Percentiles rank a stretch among this genome's conserved stretches.
Conservation (phyloP, 1,140 invertebrate genomes). For the Drosophila guanche region DNA sequence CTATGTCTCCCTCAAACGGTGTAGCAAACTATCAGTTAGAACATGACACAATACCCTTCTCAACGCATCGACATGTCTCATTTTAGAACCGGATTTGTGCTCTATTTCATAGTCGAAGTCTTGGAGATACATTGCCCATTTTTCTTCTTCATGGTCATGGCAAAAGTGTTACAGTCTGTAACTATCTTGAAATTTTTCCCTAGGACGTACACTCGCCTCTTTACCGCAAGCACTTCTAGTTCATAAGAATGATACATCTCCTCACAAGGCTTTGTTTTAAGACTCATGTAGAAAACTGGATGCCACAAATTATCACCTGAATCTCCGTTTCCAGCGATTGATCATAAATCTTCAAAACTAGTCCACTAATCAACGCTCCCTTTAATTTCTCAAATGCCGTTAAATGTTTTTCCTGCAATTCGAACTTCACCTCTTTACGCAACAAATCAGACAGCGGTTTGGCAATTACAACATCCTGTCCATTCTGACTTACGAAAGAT, state of each 20-base stretch:
- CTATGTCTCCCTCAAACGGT: too few relatives aligned
- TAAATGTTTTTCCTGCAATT: background rate
- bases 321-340: conserved; percentile 48
- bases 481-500: conserved; percentile 2
- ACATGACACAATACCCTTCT: background rate
- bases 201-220: conserved; percentile 33
- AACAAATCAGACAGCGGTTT: background rate
- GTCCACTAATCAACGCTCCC: conserved; percentile 4
- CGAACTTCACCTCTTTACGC: background rate
- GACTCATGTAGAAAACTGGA: too few relatives aligned
- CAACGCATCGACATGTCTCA: background rate
- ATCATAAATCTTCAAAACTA: conserved; percentile 52
- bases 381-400: background rate
- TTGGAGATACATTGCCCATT: conserved; percentile 31
- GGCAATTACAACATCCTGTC: background rate
- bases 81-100: conserved; percentile 10
- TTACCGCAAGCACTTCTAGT: conserved; percentile 56
- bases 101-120: conserved; percentile 37
- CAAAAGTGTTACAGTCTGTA: conserved; percentile 43
- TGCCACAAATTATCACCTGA: background rate
- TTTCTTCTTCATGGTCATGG: conserved; percentile 32
- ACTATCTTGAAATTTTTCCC: conserved; percentile 30
- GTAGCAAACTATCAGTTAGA: too few relatives aligned
- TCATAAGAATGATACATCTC: conserved; percentile 12
- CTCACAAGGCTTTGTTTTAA: too few relatives aligned